Conservation (phyloP, 1,140 invertebrate genomes). For the Drosophila ananassae region DNA sequence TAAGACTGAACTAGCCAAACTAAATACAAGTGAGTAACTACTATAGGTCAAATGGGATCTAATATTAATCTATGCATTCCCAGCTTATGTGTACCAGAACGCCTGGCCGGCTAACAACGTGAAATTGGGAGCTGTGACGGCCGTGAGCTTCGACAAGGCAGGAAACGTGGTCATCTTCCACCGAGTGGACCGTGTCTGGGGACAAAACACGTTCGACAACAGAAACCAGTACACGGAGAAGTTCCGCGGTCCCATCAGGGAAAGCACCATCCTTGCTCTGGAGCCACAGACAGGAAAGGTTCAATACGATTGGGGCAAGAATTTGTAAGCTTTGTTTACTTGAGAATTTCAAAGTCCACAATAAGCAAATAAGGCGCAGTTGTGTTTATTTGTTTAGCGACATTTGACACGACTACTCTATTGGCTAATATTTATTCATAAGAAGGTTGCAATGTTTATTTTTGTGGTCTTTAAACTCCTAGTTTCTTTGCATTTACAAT, state of each 20-base stretch:
- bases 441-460: not conserved
- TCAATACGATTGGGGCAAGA: conserved; percentile 91
- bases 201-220: conserved; percentile 87
- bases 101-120: conserved; percentile 85
- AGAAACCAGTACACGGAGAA: conserved; percentile 87
- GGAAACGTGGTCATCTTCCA: conserved; percentile 94
- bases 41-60: not conserved
- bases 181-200: conserved; percentile 91
- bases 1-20: conserved; percentile 73
- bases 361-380: not conserved
- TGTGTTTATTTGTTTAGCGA: not conserved
- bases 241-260: conserved; percentile 88
- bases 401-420: not conserved
- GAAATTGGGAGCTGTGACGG: conserved; percentile 91
- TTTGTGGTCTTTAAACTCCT: too few species aligned
- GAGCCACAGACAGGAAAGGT: conserved; percentile 89
- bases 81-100: conserved; percentile 76
- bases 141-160: conserved; percentile 89
- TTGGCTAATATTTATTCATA: not conserved
- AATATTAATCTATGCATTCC: not conserved
- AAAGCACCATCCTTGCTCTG: conserved; percentile 90
- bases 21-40: conserved; percentile 68
- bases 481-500: too few species aligned
- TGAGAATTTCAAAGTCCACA: not conserved
- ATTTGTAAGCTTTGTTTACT: conserved; percentile 87